Evolutionary conservation across 1,140 invertebrate species (phyloP), one percentile per base, ranked within the genome.

Genomic region (Tribolium castaneum): DNA sequence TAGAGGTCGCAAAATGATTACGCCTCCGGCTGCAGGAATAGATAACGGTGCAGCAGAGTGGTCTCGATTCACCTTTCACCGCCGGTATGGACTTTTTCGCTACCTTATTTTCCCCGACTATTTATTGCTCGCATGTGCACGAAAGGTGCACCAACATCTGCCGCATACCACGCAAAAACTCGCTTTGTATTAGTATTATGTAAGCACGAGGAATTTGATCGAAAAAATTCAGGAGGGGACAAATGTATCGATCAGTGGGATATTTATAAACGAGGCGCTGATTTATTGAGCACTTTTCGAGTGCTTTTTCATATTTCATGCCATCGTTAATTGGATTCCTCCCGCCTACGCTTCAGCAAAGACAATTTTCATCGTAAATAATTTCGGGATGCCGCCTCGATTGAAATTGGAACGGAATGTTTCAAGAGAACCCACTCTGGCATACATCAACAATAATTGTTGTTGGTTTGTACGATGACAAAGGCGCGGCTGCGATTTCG

Each of bases 261-360:
- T 66, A 66, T 66, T 66, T 66, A 66, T 66, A 66, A 66, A 66
- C 30, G 59, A 66, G 59, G 30, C 59, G 59, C 30, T 66, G 59
- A 66, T 66, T 66, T 66, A 66, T 66, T 66, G 59, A 66, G 59
- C 30, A 66, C 59, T 39, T 66, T 59, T 66, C 30, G 25, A 35
- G 9, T 35, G 59, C 59, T 66, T 66, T 66, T 66, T 66, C 59
- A 66, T 66, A 66, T 66, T 66, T 66, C 59, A 66, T 66, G 59
- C 56, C 25, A 62, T 62, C 56, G 56, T 35, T 66, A 66, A 66
- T 66, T 66, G 59, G 59, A 66, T 66, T 66, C 59, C 30, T 66
- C 34, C 59, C 56, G 25, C 56, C 56, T 25, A 62, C 56, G 56
- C 12, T 12, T 6, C 13, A 12, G 54, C 59, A 35, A 35, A 39